Conservation (phyloP, 2,888 invertebrate species). For the Ernsta delagoae region DNA sequence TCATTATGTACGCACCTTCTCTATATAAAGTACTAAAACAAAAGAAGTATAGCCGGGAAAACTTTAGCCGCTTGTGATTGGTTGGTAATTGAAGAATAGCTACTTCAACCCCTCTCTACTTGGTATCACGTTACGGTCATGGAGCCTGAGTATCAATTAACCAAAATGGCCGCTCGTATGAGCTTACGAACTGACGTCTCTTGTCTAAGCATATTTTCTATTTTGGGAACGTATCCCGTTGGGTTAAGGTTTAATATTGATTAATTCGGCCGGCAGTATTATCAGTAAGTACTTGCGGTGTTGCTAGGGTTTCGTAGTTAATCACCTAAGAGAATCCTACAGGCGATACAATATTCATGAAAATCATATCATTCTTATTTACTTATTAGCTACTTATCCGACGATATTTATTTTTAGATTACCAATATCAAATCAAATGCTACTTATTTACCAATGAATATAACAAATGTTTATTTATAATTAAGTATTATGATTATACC, state of each 20-base stretch:
- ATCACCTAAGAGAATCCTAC: constrained; percentile 12
- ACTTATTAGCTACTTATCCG: no score
- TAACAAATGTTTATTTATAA: no score
- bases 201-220: constrained; percentile 17
- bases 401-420: no score
- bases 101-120: constrained; percentile 50
- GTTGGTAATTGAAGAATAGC: constrained; percentile 48
- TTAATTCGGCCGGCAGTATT: background rate
- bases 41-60: constrained; percentile 37
- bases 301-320: constrained; percentile 30
- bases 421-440: no score
- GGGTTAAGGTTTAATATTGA: constrained; percentile 14
- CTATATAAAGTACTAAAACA: constrained; percentile 37
- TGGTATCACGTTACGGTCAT: constrained; percentile 55
- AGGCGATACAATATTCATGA: background rate
- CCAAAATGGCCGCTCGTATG: constrained; percentile 54
- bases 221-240: constrained; percentile 25
- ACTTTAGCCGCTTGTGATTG: constrained; percentile 47
- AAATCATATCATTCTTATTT: background rate
- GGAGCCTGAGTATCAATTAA: constrained; percentile 56
- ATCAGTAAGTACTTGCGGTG: constrained; percentile 27
- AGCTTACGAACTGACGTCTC: constrained; percentile 32
- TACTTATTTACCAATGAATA: no score
- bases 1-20: background rate
- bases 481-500: no score